A percentile compares a stretch with the other conserved stretches of the same genome.
Conservation (phyloP, 1,140 invertebrate genomes). For the Macrobrachium rosenbergii region DNA sequence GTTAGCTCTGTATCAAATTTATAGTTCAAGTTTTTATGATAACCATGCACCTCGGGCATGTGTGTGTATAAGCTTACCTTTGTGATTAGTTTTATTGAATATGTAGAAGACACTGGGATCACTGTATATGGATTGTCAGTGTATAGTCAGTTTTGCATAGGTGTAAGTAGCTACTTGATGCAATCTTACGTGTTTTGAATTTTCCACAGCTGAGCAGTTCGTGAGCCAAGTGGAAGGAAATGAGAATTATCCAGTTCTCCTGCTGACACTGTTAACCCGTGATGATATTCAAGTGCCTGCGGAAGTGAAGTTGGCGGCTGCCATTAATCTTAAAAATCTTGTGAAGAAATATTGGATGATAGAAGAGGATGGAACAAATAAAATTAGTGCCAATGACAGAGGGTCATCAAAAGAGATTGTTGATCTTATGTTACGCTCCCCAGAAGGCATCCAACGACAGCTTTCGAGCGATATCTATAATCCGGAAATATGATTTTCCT, state of each 20-base stretch:
- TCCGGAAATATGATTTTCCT: constrained; percentile 80
- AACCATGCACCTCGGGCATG: too few species aligned
- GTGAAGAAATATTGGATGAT: constrained; percentile 95
- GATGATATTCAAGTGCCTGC: constrained; percentile 78
- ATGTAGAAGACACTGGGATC: background rate
- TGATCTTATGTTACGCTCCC: constrained; percentile 91
- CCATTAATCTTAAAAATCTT: constrained; percentile 97
- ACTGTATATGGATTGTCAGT: background rate
- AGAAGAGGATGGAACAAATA: constrained; percentile 83
- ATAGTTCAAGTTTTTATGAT: too few species aligned
- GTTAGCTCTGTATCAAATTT: too few species aligned
- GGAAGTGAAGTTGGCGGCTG: constrained; percentile 85
- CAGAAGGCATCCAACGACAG: constrained; percentile 91
- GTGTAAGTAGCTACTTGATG: background rate
- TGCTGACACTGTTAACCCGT: constrained; percentile 85
- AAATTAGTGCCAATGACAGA: constrained; percentile 86
- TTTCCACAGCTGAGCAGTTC: constrained; percentile 87
- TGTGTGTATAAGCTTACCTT: too few species aligned
- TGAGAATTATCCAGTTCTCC: constrained; percentile 89
- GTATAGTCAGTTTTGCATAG: background rate
- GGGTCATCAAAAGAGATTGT: constrained; percentile 90
- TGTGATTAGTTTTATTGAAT: too few species aligned
- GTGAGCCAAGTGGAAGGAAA: constrained; percentile 90
- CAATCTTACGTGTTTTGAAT: constrained; percentile 35
- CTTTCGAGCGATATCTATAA: constrained; percentile 94